phyloP scores from a whole-genome alignment of 2,797 vertebrate genomes.

The Hydrolagus colliei region DNA sequence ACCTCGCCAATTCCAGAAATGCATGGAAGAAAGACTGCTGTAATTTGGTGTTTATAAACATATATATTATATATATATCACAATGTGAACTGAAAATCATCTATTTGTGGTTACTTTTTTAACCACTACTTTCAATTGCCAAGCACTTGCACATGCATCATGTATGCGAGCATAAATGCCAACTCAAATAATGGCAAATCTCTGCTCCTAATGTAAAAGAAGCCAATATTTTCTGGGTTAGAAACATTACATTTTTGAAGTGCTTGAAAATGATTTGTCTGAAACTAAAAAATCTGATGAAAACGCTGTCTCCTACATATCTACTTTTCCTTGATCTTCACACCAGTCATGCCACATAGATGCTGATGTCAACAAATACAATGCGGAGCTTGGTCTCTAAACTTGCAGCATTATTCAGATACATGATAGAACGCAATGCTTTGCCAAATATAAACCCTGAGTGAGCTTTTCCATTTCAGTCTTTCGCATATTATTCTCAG shows the following conservation, averaged over 20 bases:
- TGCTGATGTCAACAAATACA: no score
- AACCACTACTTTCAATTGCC: neutral
- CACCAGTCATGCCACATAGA: no score
- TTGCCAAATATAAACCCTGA: neutral
- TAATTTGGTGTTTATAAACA: neutral
- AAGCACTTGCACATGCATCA: neutral
- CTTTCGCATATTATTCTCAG: neutral
- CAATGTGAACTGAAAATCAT: neutral
- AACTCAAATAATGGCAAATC: neutral
- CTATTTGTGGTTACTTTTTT: neutral
- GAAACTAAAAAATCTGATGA: no score
- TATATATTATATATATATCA: neutral
- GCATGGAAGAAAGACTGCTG: neutral
- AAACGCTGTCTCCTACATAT: no score
- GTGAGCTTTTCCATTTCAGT: neutral
- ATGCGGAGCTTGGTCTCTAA: neutral
- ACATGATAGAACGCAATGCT: neutral
- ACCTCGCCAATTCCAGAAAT: neutral
- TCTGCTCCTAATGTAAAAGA: neutral
- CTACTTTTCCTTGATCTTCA: no score
- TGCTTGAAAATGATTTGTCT: no score
- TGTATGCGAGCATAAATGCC: neutral
- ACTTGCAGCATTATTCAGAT: neutral
- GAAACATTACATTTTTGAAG: no score
- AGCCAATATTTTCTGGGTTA: no score